A percentile compares a stretch with the other conserved stretches of the same genome.
These are phyloP conservation scores for Lasioglossum albipes DNA, from an alignment of 1,140 invertebrate genomes.

Conservation along the genomic window DNA sequence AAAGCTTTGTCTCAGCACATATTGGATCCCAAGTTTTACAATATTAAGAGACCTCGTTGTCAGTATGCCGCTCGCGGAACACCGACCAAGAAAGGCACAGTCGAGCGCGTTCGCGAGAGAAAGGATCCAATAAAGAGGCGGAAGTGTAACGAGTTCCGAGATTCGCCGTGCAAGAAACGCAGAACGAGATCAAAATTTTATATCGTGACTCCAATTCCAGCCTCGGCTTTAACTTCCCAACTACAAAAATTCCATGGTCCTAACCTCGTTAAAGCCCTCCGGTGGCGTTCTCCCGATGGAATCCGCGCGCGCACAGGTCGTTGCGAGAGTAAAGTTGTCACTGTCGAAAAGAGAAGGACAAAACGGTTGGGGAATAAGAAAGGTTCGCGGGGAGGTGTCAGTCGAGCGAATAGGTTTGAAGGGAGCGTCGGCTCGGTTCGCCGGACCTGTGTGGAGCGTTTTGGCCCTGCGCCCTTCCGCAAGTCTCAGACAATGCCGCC, in stretches of 20 bases:
- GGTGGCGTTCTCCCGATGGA: no score
- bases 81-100: background rate
- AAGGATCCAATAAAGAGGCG: background rate
- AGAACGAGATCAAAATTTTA: conserved; percentile 2
- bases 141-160: background rate
- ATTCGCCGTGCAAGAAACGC: background rate
- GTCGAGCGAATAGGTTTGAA: background rate
- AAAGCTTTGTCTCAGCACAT: no score
- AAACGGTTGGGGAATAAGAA: no score
- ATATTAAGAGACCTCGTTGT: no score
- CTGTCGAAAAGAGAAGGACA: background rate
- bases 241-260: background rate
- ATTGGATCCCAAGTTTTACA: no score
- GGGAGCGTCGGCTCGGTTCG: conserved; percentile 8
- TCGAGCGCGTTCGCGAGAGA: background rate
- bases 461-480: conserved; percentile 33
- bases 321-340: no score
- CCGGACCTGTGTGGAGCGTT: conserved; percentile 32
- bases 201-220: background rate
- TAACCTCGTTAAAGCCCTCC: background rate
- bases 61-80: background rate
- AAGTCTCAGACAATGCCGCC: conserved; percentile 53
- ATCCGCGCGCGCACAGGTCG: no score
- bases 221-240: background rate
- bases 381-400: no score